Evolutionary conservation across 2,888 invertebrate species (phyloP).

Genomic region (Belgica antarctica): DNA sequence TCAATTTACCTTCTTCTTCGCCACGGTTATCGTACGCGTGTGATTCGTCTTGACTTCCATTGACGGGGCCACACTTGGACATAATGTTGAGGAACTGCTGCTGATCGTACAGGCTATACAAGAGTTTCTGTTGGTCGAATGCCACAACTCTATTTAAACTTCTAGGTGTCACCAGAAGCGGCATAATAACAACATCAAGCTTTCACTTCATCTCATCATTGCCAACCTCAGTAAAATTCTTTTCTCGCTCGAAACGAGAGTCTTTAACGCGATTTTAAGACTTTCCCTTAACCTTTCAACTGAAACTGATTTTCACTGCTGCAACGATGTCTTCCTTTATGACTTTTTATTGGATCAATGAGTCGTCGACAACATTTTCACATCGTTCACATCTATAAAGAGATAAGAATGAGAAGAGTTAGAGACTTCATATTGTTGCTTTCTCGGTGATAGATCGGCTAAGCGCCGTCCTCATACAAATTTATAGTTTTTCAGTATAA

Average conservation of each 20-base stretch:
- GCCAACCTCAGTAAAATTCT: not conserved
- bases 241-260: too few relatives aligned
- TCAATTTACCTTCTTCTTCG: slow-evolving; percentile 20
- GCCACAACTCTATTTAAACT: slow-evolving; percentile 46
- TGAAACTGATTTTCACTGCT: too few relatives aligned
- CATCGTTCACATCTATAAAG: slow-evolving; percentile 5
- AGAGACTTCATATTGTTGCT: not conserved
- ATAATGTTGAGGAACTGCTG: slow-evolving; percentile 24
- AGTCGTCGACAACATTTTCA: not conserved
- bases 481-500: slow-evolving; percentile 42
- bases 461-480: slow-evolving; percentile 40
- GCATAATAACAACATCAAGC: slow-evolving; percentile 45
- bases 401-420: not conserved
- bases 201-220: slow-evolving; percentile 28
- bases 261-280: too few relatives aligned
- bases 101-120: slow-evolving; percentile 33
- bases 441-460: not conserved
- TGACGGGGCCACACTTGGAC: slow-evolving; percentile 23
- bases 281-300: too few relatives aligned
- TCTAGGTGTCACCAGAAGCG: slow-evolving; percentile 47
- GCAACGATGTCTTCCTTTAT: too few relatives aligned
- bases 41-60: slow-evolving; percentile 31
- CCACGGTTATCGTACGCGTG: slow-evolving; percentile 25
- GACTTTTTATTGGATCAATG: not conserved
- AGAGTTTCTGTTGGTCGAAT: slow-evolving; percentile 44